phyloP scores from a whole-genome alignment of 1,140 invertebrate genomes.

The Hirudo medicinalis region DNA sequence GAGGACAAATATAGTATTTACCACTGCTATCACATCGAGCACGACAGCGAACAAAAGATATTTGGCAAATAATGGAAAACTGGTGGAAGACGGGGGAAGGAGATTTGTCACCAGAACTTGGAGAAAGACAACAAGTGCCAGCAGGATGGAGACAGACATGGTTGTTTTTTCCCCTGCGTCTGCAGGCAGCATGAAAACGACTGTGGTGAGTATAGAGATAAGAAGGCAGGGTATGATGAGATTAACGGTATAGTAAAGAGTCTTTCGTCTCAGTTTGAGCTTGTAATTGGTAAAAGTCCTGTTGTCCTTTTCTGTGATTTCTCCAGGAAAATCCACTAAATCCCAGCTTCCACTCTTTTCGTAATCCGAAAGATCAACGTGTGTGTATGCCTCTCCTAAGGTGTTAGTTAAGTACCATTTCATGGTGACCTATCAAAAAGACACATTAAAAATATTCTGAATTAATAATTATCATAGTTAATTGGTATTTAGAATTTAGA shows the following conservation, averaged over 20 bases:
- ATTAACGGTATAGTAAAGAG: conserved; percentile 99
- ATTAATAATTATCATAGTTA: too few relatives aligned
- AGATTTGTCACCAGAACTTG: conserved; percentile 83
- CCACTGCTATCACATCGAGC: conserved; percentile 95
- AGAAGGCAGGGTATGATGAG: conserved; percentile 97
- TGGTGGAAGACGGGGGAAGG: conserved; percentile 83
- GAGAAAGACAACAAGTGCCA: conserved; percentile 92
- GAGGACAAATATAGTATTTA: conserved; percentile 91
- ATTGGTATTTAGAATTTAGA: too few relatives aligned
- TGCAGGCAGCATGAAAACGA: conserved; percentile 93
- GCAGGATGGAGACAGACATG: conserved; percentile 57
- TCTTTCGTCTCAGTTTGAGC: conserved; percentile 88
- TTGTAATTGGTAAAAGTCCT: conserved; percentile 82
- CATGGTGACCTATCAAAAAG: neutral
- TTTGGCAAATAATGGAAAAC: conserved; percentile 85
- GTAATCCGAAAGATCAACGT: conserved; percentile 75
- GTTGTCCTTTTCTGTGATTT: neutral
- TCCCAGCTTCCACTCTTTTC: conserved; percentile 95
- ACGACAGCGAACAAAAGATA: conserved; percentile 93
- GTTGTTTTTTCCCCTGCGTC: conserved; percentile 88
- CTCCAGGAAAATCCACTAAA: conserved; percentile 72
- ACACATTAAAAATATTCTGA: too few relatives aligned
- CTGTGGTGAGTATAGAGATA: conserved; percentile 93
- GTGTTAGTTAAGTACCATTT: conserved; percentile 5
- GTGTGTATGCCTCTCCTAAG: conserved; percentile 48